A percentile compares a stretch with the other conserved stretches of the same genome.
These are phyloP conservation scores for Drosophila basisetae DNA, from an alignment of 2,888 invertebrate genomes.

Conservation along the genomic window DNA sequence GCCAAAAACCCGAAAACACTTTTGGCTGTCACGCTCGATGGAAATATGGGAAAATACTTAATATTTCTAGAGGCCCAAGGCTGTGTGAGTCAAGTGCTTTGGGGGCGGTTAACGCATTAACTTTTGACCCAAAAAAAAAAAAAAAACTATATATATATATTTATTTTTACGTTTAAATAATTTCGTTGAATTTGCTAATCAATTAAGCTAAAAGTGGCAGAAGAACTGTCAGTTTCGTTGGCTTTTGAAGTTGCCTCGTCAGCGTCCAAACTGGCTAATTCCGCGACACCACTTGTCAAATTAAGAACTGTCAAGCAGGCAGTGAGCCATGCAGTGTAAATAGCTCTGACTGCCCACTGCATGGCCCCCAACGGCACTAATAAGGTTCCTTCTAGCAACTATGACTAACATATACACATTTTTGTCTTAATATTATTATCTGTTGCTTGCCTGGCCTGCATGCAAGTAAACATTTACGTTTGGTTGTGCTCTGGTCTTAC, in stretches of 20 bases:
- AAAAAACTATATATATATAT: not conserved
- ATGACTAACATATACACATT: constrained; percentile 19
- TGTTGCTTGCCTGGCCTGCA: constrained; percentile 28
- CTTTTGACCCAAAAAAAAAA: constrained; percentile 53
- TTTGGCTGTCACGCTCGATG: constrained; percentile 50
- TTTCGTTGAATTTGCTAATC: constrained; percentile 60
- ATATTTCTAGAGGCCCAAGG: constrained; percentile 28
- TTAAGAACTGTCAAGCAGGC: constrained; percentile 70
- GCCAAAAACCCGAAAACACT: constrained; percentile 26
- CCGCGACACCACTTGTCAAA: constrained; percentile 59
- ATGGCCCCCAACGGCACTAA: constrained; percentile 9
- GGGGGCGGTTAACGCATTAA: constrained; percentile 37
- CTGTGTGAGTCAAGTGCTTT: not conserved
- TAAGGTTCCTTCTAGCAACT: constrained; percentile 19
- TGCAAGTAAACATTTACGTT: constrained; percentile 21
- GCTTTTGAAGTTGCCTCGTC: constrained; percentile 63
- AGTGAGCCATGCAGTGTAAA: constrained; percentile 35
- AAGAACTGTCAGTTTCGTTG: constrained; percentile 53
- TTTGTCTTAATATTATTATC: constrained; percentile 25
- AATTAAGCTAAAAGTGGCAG: constrained; percentile 67
- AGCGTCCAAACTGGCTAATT: constrained; percentile 43
- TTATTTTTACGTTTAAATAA: constrained; percentile 31
- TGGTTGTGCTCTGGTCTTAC: constrained; percentile 14
- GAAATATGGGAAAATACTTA: constrained; percentile 34
- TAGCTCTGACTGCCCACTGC: constrained; percentile 5